A percentile compares a stretch with the other conserved stretches of the same genome.
phyloP scores from a whole-genome alignment of 2,888 invertebrate species.

The Eudasyphora cyanicolor region DNA sequence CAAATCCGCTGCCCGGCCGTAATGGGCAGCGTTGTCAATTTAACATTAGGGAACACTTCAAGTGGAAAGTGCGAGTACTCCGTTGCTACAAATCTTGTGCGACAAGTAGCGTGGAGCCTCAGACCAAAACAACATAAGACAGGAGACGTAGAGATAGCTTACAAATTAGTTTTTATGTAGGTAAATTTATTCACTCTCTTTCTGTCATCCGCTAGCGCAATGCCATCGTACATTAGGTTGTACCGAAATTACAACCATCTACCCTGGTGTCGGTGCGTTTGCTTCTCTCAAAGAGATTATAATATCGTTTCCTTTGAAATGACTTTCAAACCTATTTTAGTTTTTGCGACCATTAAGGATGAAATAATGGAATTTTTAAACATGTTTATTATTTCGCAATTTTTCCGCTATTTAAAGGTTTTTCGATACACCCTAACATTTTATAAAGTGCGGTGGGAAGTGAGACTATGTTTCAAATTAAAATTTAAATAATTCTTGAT shows the following conservation, averaged over 20 bases:
- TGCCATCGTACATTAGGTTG: too few species aligned
- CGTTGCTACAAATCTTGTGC: slow-evolving; percentile 13
- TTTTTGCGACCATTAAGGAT: too few species aligned
- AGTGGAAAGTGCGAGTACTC: slow-evolving; percentile 11
- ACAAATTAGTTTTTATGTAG: slow-evolving; percentile 59
- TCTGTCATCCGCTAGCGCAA: neutral
- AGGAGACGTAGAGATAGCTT: slow-evolving; percentile 41
- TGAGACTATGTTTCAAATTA: slow-evolving; percentile 57
- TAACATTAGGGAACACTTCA: slow-evolving; percentile 15
- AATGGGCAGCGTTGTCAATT: slow-evolving; percentile 22
- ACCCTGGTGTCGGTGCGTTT: too few species aligned
- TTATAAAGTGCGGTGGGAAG: neutral
- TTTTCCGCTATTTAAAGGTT: too few species aligned
- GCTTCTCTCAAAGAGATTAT: too few species aligned
- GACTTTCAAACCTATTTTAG: too few species aligned
- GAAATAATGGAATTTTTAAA: too few species aligned
- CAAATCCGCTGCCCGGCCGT: neutral
- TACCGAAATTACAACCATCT: too few species aligned
- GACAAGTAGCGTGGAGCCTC: slow-evolving; percentile 39
- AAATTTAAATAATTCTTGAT: slow-evolving; percentile 58
- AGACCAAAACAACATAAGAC: neutral
- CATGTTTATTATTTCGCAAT: too few species aligned
- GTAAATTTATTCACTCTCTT: slow-evolving; percentile 30
- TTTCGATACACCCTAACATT: too few species aligned
- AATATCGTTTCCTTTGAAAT: too few species aligned